Conservation (phyloP, 1,140 invertebrate species). For the Bombus sibiricus region DNA sequence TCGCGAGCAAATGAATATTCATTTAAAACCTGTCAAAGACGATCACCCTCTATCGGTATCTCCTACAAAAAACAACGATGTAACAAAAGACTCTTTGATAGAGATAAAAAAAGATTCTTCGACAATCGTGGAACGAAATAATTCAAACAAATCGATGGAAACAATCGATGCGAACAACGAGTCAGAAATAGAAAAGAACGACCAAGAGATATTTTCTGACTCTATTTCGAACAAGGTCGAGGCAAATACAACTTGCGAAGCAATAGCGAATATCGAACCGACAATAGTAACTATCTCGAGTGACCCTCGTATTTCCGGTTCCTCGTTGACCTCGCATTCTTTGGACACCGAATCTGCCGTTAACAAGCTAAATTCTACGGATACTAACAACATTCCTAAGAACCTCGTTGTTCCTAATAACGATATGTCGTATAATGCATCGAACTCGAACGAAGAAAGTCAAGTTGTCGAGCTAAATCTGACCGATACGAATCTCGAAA, state of each 20-base stretch:
- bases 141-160: not conserved
- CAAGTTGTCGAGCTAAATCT: no score
- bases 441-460: not conserved
- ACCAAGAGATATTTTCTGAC: no score
- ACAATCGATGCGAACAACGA: not conserved
- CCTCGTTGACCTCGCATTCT: constrained; percentile 7
- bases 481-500: not conserved
- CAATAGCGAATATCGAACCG: constrained; percentile 3
- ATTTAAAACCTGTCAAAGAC: not conserved
- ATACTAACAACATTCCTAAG: constrained; percentile 4
- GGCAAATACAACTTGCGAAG: constrained; percentile 3
- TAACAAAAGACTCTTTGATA: not conserved
- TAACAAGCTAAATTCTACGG: constrained; percentile 45
- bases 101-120: not conserved
- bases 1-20: not conserved
- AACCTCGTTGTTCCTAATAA: not conserved
- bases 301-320: constrained; percentile 19
- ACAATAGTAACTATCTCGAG: constrained; percentile 40
- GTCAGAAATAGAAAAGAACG: not conserved
- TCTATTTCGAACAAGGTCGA: constrained; percentile 9
- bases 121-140: no score
- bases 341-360: constrained; percentile 20
- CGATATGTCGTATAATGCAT: constrained; percentile 26
- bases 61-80: not conserved
- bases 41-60: not conserved